phyloP scores from a whole-genome alignment of 2,113 vertebrate species.

The Centropus unirufus region DNA sequence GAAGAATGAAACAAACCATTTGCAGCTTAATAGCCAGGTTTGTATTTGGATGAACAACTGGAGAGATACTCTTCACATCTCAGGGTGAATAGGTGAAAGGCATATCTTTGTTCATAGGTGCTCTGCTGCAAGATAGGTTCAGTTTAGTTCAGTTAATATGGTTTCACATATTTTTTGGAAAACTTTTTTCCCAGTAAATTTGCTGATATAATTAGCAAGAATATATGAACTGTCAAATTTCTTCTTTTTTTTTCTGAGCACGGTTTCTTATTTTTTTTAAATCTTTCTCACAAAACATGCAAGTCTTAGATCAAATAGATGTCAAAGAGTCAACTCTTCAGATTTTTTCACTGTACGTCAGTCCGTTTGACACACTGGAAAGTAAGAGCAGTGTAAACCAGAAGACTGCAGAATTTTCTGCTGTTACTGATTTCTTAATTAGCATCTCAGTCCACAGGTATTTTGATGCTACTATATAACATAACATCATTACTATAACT shows the following conservation, averaged over 20 bases:
- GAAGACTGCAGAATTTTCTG: neutral
- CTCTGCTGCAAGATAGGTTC: neutral
- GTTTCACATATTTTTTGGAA: neutral
- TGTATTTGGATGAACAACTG: neutral
- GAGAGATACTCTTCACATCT: neutral
- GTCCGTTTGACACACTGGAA: neutral
- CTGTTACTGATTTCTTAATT: neutral
- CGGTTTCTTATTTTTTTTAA: neutral
- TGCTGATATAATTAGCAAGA: neutral
- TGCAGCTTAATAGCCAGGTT: neutral
- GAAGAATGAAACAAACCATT: neutral
- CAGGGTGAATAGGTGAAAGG: neutral
- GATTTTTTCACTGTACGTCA: neutral
- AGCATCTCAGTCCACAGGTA: neutral
- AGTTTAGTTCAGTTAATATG: neutral
- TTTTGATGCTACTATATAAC: neutral
- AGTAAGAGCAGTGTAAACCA: neutral
- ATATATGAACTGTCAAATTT: neutral
- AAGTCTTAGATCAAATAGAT: neutral
- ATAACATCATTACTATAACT: neutral
- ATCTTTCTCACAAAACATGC: neutral
- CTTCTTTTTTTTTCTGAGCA: neutral
- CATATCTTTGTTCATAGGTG: rapidly evolving
- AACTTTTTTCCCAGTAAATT: neutral
- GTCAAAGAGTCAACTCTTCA: neutral